Conservation (phyloP, 1,140 invertebrate species). For the Chymomyza costata region DNA sequence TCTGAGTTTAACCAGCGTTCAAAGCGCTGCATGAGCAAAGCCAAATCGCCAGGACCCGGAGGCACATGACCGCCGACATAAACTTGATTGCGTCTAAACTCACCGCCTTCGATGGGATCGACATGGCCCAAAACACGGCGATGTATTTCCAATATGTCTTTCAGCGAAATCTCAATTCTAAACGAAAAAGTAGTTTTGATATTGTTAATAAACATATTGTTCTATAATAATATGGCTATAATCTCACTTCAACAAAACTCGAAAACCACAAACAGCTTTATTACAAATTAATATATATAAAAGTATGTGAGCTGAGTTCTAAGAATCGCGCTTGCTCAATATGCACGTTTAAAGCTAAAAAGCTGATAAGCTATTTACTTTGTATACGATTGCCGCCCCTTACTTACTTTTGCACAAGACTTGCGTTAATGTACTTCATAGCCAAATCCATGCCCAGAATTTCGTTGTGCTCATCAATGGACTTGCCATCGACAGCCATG, state of each 20-base stretch:
- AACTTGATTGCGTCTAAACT: conserved; percentile 89
- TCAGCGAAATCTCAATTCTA: conserved; percentile 84
- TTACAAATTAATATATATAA: not conserved
- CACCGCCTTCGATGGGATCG: conserved; percentile 90
- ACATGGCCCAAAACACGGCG: conserved; percentile 94
- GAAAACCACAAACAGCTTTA: conserved; percentile 28
- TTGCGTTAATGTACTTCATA: conserved; percentile 96
- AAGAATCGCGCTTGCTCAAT: not conserved
- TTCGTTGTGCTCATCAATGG: conserved; percentile 97
- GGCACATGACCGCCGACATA: conserved; percentile 95
- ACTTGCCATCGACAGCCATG: conserved; percentile 94
- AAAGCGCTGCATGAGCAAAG: conserved; percentile 90
- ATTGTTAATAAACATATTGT: too few relatives aligned
- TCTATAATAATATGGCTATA: too few relatives aligned
- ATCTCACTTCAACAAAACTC: too few relatives aligned
- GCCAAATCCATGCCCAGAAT: conserved; percentile 95
- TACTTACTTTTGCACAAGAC: conserved; percentile 82
- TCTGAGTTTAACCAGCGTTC: conserved; percentile 94
- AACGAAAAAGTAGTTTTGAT: conserved; percentile 30
- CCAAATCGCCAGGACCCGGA: conserved; percentile 87
- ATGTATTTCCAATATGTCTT: conserved; percentile 96
- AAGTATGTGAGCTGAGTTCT: not conserved
- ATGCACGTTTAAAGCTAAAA: too few relatives aligned
- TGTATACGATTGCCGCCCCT: too few relatives aligned
- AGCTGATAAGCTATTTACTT: too few relatives aligned